Conservation (phyloP, 2,113 vertebrate genomes). For the Rhinolophus sinicus region DNA sequence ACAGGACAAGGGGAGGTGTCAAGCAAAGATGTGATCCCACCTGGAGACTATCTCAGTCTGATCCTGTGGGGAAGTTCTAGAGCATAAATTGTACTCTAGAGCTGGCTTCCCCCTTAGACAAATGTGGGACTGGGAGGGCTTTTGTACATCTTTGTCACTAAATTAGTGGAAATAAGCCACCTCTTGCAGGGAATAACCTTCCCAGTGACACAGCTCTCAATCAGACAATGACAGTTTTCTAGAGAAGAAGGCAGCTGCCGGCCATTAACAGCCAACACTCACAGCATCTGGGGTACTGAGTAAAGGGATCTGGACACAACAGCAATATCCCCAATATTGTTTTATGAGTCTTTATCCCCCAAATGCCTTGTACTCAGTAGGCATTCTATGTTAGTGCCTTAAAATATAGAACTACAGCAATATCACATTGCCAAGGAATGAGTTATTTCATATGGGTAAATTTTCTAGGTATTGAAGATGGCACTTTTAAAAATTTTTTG, state of each 20-base stretch:
- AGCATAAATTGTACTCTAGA: neutral
- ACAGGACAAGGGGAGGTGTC: neutral
- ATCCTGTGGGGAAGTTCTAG: neutral
- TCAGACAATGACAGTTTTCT: conserved; percentile 21
- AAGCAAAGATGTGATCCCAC: neutral
- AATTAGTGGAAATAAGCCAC: neutral
- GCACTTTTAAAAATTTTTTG: conserved; percentile 5
- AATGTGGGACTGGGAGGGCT: neutral
- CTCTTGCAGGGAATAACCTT: neutral
- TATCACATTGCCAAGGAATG: conserved; percentile 13
- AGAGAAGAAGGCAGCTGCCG: neutral
- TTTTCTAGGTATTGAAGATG: conserved; percentile 15
- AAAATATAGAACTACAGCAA: neutral
- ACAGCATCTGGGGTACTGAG: neutral
- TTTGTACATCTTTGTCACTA: neutral
- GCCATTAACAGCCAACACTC: neutral
- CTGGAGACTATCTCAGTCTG: neutral
- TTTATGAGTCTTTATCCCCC: neutral
- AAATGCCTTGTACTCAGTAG: neutral
- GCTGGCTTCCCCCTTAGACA: neutral
- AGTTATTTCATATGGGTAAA: conserved; percentile 13
- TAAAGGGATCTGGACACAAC: neutral
- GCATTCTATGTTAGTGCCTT: conserved; percentile 3
- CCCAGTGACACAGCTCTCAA: neutral
- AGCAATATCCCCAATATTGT: neutral